Conservation (phyloP, 2,113 vertebrate genomes). For the Thermophis baileyi region DNA sequence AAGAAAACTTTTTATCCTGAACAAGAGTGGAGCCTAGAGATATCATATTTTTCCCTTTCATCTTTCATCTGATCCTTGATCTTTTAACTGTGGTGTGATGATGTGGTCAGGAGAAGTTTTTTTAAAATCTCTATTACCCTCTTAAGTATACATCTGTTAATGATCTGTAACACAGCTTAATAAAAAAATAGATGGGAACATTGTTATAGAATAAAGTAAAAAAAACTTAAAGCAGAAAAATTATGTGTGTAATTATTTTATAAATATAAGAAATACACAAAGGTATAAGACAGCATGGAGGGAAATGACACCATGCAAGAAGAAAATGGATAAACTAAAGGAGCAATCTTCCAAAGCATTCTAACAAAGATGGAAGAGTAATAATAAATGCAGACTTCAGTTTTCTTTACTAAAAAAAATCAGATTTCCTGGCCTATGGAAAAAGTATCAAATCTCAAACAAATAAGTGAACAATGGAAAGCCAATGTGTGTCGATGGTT, state of each 20-base stretch:
- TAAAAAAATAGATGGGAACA: not conserved
- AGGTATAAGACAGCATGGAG: not conserved
- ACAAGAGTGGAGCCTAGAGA: not conserved
- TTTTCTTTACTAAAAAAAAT: not conserved
- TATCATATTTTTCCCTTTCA: not conserved
- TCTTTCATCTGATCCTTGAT: not conserved
- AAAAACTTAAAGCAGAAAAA: not conserved
- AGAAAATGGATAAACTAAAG: not conserved
- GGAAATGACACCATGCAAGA: not conserved
- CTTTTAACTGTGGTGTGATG: not conserved
- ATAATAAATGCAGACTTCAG: not conserved
- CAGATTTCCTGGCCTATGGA: not conserved
- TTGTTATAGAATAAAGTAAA: not conserved
- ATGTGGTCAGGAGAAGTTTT: not conserved
- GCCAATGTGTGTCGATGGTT: not conserved
- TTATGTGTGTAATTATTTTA: not conserved
- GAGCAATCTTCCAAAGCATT: not conserved
- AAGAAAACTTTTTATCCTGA: not conserved
- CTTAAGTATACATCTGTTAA: not conserved
- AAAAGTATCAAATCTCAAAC: not conserved
- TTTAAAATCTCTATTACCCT: not conserved
- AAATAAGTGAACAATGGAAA: not conserved
- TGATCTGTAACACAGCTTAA: no score
- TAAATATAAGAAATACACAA: not conserved
- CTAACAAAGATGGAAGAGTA: not conserved